These are phyloP conservation scores for Drosophila kepulauana DNA, from an alignment of 1,140 invertebrate genomes.

Conservation along the genomic window DNA sequence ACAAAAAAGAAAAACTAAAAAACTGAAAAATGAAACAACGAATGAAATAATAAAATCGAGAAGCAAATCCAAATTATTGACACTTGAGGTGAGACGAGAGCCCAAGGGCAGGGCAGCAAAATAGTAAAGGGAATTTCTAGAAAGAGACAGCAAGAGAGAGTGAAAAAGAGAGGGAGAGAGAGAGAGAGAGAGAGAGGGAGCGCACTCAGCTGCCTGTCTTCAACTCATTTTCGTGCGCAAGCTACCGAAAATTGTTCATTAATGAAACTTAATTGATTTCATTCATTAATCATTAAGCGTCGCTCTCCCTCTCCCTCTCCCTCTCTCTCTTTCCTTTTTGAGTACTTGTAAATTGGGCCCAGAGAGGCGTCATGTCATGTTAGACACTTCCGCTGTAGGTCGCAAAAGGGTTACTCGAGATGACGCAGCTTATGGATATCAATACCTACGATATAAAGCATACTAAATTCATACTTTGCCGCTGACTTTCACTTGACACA, in stretches of 20 bases:
- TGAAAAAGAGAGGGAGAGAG: background rate
- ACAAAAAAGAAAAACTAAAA: no score
- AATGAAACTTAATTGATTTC: conserved; percentile 84
- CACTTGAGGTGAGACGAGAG: conserved; percentile 72
- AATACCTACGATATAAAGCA: background rate
- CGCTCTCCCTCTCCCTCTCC: conserved; percentile 3
- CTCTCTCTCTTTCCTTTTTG: background rate
- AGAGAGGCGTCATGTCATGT: conserved; percentile 33
- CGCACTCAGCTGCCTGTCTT: conserved; percentile 44
- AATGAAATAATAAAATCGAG: conserved; percentile 29
- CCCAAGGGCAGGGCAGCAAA: conserved; percentile 25
- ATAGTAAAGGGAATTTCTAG: conserved; percentile 2
- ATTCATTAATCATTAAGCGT: conserved; percentile 83
- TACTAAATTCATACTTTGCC: conserved; percentile 9
- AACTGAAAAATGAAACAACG: conserved; percentile 24
- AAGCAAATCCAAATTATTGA: conserved; percentile 78
- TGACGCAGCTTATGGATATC: conserved; percentile 43
- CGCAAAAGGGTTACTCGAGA: conserved; percentile 46
- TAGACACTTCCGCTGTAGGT: conserved; percentile 44
- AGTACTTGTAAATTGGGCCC: background rate
- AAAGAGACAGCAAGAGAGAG: background rate
- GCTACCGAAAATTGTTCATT: conserved; percentile 81
- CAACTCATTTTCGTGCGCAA: conserved; percentile 48
- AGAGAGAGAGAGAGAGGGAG: background rate
- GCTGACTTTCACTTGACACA: conserved; percentile 56